Percentiles rank a stretch among this genome's conserved stretches.
Conservation (phyloP, 2,888 invertebrate genomes). For the Cylindroiulus punctatus region DNA sequence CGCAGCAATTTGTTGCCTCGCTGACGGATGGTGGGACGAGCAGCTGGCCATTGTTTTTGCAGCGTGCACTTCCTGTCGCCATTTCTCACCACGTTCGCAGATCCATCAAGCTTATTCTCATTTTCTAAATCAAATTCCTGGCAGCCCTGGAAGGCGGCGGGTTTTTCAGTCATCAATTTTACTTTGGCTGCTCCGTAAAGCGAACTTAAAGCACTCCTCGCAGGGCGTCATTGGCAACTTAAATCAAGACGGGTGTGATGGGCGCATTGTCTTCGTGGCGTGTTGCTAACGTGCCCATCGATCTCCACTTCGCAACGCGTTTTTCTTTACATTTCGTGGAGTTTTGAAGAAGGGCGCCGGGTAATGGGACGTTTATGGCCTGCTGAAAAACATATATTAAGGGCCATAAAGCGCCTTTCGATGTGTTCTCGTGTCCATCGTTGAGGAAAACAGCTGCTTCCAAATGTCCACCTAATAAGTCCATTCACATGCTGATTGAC, state of each 20-base stretch:
- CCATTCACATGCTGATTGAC: slow-evolving; percentile 51
- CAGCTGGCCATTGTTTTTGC: not conserved
- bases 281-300: slow-evolving; percentile 32
- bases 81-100: not conserved
- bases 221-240: slow-evolving; percentile 44
- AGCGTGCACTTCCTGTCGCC: not conserved
- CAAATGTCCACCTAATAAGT: slow-evolving; percentile 47
- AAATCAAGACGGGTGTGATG: slow-evolving; percentile 47
- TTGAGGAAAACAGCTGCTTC: slow-evolving; percentile 51
- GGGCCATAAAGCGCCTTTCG: slow-evolving; percentile 31
- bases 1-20: not conserved
- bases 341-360: slow-evolving; percentile 37
- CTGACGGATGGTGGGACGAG: not conserved
- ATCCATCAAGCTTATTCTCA: slow-evolving; percentile 43
- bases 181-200: slow-evolving; percentile 2
- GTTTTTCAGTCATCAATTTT: slow-evolving; percentile 33
- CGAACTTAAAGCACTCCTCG: slow-evolving; percentile 45
- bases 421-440: slow-evolving; percentile 47
- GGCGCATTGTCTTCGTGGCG: slow-evolving; percentile 33
- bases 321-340: slow-evolving; percentile 42
- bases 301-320: slow-evolving; percentile 34
- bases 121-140: slow-evolving; percentile 42
- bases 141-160: not conserved
- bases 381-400: slow-evolving; percentile 39
- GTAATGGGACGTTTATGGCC: slow-evolving; percentile 51